phyloP scores from a whole-genome alignment of 2,797 vertebrate species.

The Acanthis flammea region DNA sequence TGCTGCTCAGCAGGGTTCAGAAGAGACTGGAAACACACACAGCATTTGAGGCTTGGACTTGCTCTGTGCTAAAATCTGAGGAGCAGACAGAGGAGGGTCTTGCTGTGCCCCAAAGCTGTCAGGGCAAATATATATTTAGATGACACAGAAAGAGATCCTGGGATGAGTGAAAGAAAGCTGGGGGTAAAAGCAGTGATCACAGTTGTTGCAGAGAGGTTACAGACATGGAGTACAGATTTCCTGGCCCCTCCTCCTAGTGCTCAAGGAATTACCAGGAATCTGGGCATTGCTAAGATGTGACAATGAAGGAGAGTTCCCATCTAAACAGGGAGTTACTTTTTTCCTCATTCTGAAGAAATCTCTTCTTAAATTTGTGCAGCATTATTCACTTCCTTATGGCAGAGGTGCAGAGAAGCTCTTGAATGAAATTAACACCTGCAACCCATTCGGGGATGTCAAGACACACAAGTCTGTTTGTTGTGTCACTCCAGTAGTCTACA shows the following conservation, averaged over 20 bases:
- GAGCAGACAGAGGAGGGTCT: not conserved
- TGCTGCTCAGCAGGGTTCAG: rapidly evolving
- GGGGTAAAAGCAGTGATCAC: not conserved
- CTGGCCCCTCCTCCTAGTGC: rapidly evolving
- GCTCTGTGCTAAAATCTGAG: not conserved
- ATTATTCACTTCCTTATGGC: rapidly evolving
- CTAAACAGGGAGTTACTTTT: not conserved
- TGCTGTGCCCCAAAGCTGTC: not conserved
- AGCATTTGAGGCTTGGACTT: not conserved
- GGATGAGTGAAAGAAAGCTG: not conserved
- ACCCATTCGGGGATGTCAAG: rapidly evolving
- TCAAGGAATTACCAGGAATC: not conserved
- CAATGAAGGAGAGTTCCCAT: not conserved
- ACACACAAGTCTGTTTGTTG: rapidly evolving
- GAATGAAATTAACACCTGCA: not conserved
- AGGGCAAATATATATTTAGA: not conserved
- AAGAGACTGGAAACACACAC: not conserved
- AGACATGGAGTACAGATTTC: not conserved
- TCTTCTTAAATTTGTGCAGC: not conserved
- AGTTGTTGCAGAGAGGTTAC: not conserved
- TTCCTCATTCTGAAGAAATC: not conserved
- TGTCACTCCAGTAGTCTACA: rapidly evolving
- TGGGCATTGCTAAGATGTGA: not conserved
- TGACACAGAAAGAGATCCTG: not conserved
- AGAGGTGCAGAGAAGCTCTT: not conserved